phyloP scores from a whole-genome alignment of 1,140 invertebrate genomes.

The Calliphora vicina region DNA sequence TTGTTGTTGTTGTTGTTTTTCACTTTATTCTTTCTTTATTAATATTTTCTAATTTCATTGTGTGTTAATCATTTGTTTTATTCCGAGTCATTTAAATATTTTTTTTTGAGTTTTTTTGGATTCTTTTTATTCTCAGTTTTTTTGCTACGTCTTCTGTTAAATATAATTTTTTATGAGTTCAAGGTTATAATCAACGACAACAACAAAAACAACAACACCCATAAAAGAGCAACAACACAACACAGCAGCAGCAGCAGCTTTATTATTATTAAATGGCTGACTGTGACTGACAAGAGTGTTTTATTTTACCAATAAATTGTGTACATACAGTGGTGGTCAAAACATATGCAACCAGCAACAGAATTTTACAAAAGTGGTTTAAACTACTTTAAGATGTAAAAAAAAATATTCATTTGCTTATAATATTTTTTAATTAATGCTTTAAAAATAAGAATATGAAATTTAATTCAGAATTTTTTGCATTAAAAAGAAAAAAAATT shows the following conservation, averaged over 20 bases:
- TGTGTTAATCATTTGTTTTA: not conserved
- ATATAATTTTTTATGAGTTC: slow-evolving; percentile 26
- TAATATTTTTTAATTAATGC: no score
- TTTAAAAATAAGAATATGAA: no score
- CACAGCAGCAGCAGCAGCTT: not conserved
- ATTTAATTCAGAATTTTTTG: no score
- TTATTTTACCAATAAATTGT: not conserved
- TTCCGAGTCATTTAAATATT: not conserved
- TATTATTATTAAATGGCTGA: not conserved
- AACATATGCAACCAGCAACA: no score
- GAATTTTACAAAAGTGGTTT: no score
- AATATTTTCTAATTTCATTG: slow-evolving; percentile 19
- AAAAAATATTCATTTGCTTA: no score
- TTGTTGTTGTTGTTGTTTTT: no score
- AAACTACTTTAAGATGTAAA: no score
- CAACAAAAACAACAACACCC: not conserved
- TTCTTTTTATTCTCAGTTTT: not conserved
- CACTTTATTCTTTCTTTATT: not conserved
- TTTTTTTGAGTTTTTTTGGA: not conserved
- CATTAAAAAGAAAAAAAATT: no score
- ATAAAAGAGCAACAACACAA: no score
- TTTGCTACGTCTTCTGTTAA: not conserved
- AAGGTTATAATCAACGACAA: slow-evolving; percentile 21
- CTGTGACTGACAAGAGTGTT: not conserved
- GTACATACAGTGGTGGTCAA: no score